Percentiles rank a stretch among this genome's conserved stretches.
phyloP scores from a whole-genome alignment of 2,797 vertebrate species.

The Scarus forsteni region DNA sequence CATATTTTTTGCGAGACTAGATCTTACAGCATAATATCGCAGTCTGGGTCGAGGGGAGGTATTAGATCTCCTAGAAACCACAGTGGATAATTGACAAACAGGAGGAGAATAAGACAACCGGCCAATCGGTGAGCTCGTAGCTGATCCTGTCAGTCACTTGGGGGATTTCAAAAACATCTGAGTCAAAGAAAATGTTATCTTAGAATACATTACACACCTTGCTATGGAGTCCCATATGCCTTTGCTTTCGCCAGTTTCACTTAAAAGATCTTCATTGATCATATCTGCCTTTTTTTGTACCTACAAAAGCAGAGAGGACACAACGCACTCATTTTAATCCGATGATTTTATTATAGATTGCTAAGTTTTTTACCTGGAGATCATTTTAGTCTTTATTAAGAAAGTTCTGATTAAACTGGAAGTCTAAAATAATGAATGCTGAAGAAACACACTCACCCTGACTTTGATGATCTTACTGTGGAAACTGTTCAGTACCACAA shows the following conservation, averaged over 20 bases:
- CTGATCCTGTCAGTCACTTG: conserved; percentile 35
- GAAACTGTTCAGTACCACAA: conserved; percentile 92
- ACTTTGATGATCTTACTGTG: conserved; percentile 97
- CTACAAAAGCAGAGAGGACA: conserved; percentile 73
- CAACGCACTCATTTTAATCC: background rate
- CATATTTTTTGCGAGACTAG: conserved; percentile 84
- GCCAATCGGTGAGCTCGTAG: conserved; percentile 47
- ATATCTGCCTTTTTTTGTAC: conserved; percentile 93
- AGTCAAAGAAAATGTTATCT: conserved; percentile 2
- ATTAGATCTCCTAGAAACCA: conserved; percentile 77
- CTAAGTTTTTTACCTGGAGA: conserved; percentile 3
- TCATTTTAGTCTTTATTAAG: background rate
- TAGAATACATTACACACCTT: conserved; percentile 81
- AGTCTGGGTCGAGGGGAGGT: conserved; percentile 77
- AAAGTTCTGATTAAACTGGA: too few relatives aligned
- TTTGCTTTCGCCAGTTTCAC: conserved; percentile 83
- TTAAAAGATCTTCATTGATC: conserved; percentile 91
- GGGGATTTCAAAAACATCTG: conserved; percentile 6
- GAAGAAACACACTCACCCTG: conserved; percentile 85
- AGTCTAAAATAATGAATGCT: background rate
- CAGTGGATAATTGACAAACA: conserved; percentile 66
- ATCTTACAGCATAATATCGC: conserved; percentile 84
- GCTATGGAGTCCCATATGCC: conserved; percentile 88
- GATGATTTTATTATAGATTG: background rate
- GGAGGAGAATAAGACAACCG: conserved; percentile 36